A percentile compares a stretch with the other conserved stretches of the same genome.
Evolutionary conservation across 2,888 invertebrate genomes (phyloP).

Genomic region (Augiades crinisus): DNA sequence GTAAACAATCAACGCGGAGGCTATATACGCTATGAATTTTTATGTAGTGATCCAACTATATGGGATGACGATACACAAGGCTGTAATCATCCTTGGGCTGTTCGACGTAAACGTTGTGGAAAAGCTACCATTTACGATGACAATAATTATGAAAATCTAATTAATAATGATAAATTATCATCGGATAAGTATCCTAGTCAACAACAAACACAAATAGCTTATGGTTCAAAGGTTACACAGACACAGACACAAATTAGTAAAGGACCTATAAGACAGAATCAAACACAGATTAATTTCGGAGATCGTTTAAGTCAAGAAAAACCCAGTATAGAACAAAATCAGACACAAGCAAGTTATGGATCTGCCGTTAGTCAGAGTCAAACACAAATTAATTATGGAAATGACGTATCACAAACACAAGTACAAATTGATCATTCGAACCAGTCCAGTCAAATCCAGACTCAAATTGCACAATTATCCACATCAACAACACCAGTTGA

Average conservation of each 20-base stretch:
- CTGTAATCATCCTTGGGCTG: conserved; percentile 87
- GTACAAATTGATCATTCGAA: background rate
- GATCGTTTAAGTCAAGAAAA: conserved; percentile 13
- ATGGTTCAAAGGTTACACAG: conserved; percentile 9
- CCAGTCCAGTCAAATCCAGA: conserved; percentile 10
- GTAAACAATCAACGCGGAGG: conserved; percentile 83
- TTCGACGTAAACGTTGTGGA: conserved; percentile 65
- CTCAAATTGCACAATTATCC: conserved; percentile 29
- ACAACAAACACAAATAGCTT: conserved; percentile 17
- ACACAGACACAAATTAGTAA: conserved; percentile 9
- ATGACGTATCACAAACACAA: conserved; percentile 11
- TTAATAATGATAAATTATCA: background rate
- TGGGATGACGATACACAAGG: conserved; percentile 88
- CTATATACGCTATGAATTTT: conserved; percentile 86
- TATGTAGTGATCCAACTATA: conserved; percentile 87
- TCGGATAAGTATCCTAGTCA: background rate
- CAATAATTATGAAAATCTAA: conserved; percentile 1
- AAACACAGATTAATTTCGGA: conserved; percentile 8
- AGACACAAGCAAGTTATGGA: conserved; percentile 9
- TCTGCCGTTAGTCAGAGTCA: conserved; percentile 1
- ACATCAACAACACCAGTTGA: conserved; percentile 30
- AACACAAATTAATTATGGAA: conserved; percentile 15
- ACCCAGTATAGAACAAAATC: conserved; percentile 4
- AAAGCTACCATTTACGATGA: conserved; percentile 37
- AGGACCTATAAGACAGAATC: conserved; percentile 1